These are phyloP conservation scores for Megathymus violae DNA, from an alignment of 1,140 invertebrate genomes.

Conservation along the genomic window DNA sequence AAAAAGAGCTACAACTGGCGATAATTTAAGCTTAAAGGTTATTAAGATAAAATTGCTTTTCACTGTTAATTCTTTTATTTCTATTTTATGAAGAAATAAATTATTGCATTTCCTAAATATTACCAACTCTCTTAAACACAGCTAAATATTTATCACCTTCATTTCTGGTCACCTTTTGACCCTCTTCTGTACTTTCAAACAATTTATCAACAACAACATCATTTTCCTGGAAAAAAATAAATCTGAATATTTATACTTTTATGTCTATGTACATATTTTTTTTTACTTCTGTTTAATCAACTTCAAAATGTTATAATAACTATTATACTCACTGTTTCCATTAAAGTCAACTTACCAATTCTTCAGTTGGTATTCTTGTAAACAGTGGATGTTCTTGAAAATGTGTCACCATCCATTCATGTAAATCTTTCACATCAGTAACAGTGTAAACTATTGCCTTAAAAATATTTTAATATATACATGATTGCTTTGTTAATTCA, in stretches of 20 bases:
- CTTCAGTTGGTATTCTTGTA: slow-evolving; percentile 88
- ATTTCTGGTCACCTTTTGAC: slow-evolving; percentile 98
- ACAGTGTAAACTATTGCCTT: slow-evolving; percentile 97
- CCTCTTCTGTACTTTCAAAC: slow-evolving; percentile 97
- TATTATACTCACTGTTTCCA: too few species aligned
- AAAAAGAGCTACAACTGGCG: too few species aligned
- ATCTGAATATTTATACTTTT: too few species aligned
- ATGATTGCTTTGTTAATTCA: too few species aligned
- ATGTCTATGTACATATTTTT: too few species aligned
- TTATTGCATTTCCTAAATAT: slow-evolving; percentile 42
- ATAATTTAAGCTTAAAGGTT: too few species aligned
- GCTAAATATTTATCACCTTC: slow-evolving; percentile 97
- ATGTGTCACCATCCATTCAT: slow-evolving; percentile 98
- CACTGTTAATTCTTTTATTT: too few species aligned
- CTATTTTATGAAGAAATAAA: too few species aligned
- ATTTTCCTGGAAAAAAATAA: slow-evolving; percentile 83
- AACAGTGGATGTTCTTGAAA: slow-evolving; percentile 97
- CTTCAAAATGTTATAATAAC: too few species aligned
- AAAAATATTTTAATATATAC: slow-evolving; percentile 52
- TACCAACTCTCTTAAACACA: slow-evolving; percentile 90
- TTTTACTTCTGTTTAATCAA: too few species aligned
- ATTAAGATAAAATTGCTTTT: too few species aligned
- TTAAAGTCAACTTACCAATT: slow-evolving; percentile 91
- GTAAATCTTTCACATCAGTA: slow-evolving; percentile 98
- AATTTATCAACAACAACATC: slow-evolving; percentile 96